phyloP scores from a whole-genome alignment of 2,797 vertebrate genomes.

The Meriones psammophilus region DNA sequence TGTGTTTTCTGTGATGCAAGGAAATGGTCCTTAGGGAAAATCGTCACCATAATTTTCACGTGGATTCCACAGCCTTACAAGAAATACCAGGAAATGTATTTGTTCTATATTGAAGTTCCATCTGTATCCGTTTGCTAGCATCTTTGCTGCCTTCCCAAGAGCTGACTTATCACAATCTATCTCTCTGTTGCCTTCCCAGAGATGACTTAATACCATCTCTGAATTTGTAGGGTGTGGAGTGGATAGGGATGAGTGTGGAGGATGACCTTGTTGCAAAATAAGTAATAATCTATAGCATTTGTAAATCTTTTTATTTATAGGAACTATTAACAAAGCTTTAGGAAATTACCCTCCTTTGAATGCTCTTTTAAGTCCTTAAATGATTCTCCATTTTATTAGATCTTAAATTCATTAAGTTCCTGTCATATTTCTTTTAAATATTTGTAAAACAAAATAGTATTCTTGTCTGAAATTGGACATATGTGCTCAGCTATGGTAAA shows the following conservation, averaged over 20 bases:
- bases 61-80: constrained; percentile 24
- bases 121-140: not conserved
- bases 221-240: not conserved
- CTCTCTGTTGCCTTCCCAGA: not conserved
- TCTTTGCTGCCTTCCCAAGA: not conserved
- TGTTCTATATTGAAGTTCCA: not conserved
- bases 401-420: constrained; percentile 17
- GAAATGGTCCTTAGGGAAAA: not conserved
- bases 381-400: not conserved
- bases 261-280: not conserved
- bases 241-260: not conserved
- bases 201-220: not conserved
- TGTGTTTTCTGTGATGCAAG: not conserved
- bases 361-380: constrained; percentile 23
- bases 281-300: not conserved
- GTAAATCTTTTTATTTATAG: constrained; percentile 3
- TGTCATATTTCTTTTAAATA: constrained; percentile 44
- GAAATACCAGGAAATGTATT: constrained; percentile 3
- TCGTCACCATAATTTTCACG: not conserved
- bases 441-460: constrained; percentile 46
- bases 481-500: not conserved
- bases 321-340: constrained; percentile 36
- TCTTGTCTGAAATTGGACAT: constrained; percentile 41
- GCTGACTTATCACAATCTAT: not conserved
- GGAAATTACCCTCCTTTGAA: not conserved